Conservation (phyloP, 1,140 invertebrate species). For the Drosophila trapezifrons region DNA sequence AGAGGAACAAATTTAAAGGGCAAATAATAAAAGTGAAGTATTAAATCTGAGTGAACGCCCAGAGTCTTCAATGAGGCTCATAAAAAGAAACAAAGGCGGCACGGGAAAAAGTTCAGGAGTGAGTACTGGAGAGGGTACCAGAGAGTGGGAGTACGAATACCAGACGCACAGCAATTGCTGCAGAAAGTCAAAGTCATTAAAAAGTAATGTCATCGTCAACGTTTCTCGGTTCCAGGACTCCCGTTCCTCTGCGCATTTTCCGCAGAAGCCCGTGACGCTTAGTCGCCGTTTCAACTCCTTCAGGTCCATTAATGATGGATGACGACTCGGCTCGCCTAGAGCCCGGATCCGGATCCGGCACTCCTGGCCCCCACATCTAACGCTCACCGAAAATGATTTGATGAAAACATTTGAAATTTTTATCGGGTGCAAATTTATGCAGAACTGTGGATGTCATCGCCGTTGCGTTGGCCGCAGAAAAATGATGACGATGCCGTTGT, state of each 20-base stretch:
- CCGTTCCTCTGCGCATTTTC: neutral
- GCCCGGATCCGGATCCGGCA: constrained; percentile 7
- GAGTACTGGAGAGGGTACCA: neutral
- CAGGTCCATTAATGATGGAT: constrained; percentile 79
- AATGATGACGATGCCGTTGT: constrained; percentile 80
- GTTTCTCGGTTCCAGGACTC: constrained; percentile 32
- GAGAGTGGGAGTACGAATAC: neutral
- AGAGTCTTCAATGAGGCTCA: constrained; percentile 55
- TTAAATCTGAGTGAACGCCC: constrained; percentile 45
- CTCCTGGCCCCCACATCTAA: neutral
- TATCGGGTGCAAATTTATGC: constrained; percentile 83
- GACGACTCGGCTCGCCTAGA: constrained; percentile 50
- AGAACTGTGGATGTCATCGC: constrained; percentile 82
- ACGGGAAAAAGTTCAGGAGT: neutral
- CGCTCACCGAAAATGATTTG: constrained; percentile 76
- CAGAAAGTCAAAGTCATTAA: constrained; percentile 83
- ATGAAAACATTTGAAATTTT: constrained; percentile 83
- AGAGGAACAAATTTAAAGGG: constrained; percentile 13
- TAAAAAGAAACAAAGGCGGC: constrained; percentile 43
- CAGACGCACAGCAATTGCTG: constrained; percentile 72
- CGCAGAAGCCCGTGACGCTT: constrained; percentile 45
- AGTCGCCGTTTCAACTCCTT: constrained; percentile 68
- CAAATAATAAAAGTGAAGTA: constrained; percentile 23
- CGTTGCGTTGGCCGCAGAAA: constrained; percentile 62
- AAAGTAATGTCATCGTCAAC: constrained; percentile 82